phyloP scores from a whole-genome alignment of 2,888 invertebrate genomes.

The Nemapogon koenigi region DNA sequence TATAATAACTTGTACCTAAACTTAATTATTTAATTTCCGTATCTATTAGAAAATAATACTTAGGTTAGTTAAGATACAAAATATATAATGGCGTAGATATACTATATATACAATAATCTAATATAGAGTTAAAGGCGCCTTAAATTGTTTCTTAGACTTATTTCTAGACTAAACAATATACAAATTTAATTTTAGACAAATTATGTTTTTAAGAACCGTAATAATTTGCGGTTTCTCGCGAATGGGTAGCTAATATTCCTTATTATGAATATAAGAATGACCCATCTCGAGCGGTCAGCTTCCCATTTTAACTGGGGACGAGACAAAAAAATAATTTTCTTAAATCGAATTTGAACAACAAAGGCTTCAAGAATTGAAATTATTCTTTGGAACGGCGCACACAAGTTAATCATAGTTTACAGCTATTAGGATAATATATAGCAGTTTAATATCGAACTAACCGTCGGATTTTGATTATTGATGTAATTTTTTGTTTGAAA shows the following conservation, averaged over 20 bases:
- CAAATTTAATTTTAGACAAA: constrained; percentile 1
- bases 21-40: too few species aligned
- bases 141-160: too few species aligned
- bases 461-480: constrained; percentile 53
- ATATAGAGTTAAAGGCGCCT: too few species aligned
- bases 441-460: constrained; percentile 53
- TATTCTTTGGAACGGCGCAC: constrained; percentile 22
- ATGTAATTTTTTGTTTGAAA: constrained; percentile 41
- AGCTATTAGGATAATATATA: constrained; percentile 62
- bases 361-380: constrained; percentile 21
- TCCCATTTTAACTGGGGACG: constrained; percentile 5
- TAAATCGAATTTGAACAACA: constrained; percentile 19
- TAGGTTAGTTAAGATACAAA: too few species aligned
- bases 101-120: too few species aligned
- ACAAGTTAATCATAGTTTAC: constrained; percentile 38
- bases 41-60: too few species aligned
- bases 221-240: constrained; percentile 19
- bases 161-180: constrained; percentile 6
- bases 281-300: constrained; percentile 28
- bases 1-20: too few species aligned
- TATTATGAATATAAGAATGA: constrained; percentile 14
- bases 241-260: constrained; percentile 24
- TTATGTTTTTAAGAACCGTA: constrained; percentile 17
- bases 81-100: too few species aligned
- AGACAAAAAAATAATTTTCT: constrained; percentile 8